Evolutionary conservation across 2,888 invertebrate genomes (phyloP).

Genomic region (Philereme transversata): DNA sequence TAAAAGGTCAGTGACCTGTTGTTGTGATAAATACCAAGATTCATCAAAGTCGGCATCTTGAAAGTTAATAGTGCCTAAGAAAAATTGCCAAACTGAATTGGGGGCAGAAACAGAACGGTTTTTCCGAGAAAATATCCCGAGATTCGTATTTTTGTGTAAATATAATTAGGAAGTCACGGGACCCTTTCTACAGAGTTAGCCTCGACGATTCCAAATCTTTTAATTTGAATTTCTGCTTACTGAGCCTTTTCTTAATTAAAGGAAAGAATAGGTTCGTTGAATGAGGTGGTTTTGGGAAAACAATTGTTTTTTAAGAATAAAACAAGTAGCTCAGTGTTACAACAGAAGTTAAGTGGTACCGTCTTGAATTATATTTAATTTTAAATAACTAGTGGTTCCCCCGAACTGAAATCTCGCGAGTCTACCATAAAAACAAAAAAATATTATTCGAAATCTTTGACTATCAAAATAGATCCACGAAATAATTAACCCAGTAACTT

Average conservation of each 20-base stretch:
- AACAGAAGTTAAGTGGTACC: no score
- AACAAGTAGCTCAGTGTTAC: no score
- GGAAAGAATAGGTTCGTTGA: not conserved
- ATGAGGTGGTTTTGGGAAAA: not conserved
- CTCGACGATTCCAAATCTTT: constrained; percentile 5
- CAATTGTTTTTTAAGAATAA: not conserved
- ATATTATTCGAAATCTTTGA: no score
- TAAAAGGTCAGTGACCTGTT: constrained; percentile 19
- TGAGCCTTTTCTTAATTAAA: constrained; percentile 1
- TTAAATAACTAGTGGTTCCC: no score
- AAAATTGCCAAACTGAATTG: constrained; percentile 1
- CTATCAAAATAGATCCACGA: no score
- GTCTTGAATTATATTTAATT: no score
- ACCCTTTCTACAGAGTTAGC: constrained; percentile 3
- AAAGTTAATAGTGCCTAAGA: constrained; percentile 22
- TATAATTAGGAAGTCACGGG: constrained; percentile 12
- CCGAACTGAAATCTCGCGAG: no score
- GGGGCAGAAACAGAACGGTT: constrained; percentile 4
- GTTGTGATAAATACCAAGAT: constrained; percentile 24
- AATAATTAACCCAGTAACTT: no score
- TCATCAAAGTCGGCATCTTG: constrained; percentile 27
- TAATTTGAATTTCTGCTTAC: constrained; percentile 3
- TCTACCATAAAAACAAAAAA: no score
- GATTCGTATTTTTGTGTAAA: constrained; percentile 11
- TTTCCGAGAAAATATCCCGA: not conserved